phyloP scores from a whole-genome alignment of 2,888 invertebrate genomes.

The Phrixothrix hirtus region DNA sequence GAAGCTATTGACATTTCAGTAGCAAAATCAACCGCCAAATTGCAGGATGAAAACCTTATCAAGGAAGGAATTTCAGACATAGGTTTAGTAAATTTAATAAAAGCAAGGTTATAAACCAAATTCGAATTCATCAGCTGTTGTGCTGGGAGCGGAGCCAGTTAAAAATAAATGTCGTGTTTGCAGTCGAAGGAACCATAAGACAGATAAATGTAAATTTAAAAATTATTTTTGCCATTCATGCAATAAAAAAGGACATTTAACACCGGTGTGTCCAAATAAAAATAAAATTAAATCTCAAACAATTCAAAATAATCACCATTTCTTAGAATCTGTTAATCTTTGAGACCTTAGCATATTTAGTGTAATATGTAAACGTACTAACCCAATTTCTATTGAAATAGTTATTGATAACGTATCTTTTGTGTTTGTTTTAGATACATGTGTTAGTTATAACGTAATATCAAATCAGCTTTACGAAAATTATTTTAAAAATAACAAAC shows the following conservation, averaged over 20 bases:
- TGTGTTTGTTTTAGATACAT: too few species aligned
- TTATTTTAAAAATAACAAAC: not conserved
- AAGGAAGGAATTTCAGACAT: not conserved
- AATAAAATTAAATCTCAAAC: not conserved
- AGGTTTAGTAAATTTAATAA: not conserved
- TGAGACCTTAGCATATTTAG: too few species aligned
- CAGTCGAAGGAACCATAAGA: not conserved
- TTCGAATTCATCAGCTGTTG: not conserved
- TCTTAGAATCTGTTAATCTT: too few species aligned
- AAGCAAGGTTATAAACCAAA: not conserved
- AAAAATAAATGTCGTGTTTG: not conserved
- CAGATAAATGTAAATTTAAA: too few species aligned
- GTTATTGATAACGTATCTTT: too few species aligned
- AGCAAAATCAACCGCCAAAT: not conserved
- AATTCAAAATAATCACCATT: not conserved
- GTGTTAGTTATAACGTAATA: too few species aligned
- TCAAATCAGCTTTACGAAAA: not conserved
- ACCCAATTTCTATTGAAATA: too few species aligned
- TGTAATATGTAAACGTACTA: too few species aligned
- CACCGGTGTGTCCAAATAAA: not conserved
- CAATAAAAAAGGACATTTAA: too few species aligned
- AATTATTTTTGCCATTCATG: too few species aligned
- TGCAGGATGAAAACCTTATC: too few species aligned
- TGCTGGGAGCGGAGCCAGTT: not conserved
- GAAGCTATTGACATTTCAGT: not conserved